Conservation (phyloP, 2,888 invertebrate species). For the Eurytoma californica region DNA sequence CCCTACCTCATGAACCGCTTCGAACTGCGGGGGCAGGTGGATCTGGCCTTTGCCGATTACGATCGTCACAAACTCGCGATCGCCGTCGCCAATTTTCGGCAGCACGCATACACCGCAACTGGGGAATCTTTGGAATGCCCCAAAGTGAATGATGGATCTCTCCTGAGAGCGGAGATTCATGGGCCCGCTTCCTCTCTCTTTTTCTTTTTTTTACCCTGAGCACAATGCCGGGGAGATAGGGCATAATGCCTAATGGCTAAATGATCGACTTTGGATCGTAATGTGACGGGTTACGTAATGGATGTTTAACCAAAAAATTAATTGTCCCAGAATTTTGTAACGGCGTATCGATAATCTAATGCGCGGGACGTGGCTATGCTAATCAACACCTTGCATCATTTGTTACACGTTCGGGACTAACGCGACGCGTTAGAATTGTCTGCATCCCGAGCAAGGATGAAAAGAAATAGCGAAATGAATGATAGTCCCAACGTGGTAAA, state of each 20-base stretch:
- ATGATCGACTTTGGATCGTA: conserved; percentile 44
- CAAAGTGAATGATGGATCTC: conserved; percentile 49
- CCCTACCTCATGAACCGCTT: conserved; percentile 40
- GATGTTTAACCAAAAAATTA: conserved; percentile 33
- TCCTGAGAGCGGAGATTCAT: conserved; percentile 3
- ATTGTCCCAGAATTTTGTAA: conserved; percentile 12
- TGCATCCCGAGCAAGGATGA: not conserved
- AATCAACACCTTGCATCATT: conserved; percentile 48
- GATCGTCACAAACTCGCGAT: conserved; percentile 24
- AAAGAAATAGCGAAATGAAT: conserved; percentile 19
- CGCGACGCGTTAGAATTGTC: not conserved
- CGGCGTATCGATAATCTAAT: conserved; percentile 7
- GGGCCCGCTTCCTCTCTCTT: conserved; percentile 8
- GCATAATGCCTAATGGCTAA: conserved; percentile 44
- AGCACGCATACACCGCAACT: conserved; percentile 7
- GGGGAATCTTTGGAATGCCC: conserved; percentile 51
- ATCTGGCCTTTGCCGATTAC: conserved; percentile 57
- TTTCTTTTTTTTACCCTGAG: not conserved
- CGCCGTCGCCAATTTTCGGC: not conserved
- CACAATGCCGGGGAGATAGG: not conserved
- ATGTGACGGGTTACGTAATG: conserved; percentile 49
- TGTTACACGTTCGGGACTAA: conserved; percentile 13
- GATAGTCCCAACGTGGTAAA: conserved; percentile 14
- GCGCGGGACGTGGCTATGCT: not conserved
- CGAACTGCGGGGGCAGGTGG: conserved; percentile 72